phyloP scores from a whole-genome alignment of 2,113 vertebrate species.

The Sclerurus mexicanus region DNA sequence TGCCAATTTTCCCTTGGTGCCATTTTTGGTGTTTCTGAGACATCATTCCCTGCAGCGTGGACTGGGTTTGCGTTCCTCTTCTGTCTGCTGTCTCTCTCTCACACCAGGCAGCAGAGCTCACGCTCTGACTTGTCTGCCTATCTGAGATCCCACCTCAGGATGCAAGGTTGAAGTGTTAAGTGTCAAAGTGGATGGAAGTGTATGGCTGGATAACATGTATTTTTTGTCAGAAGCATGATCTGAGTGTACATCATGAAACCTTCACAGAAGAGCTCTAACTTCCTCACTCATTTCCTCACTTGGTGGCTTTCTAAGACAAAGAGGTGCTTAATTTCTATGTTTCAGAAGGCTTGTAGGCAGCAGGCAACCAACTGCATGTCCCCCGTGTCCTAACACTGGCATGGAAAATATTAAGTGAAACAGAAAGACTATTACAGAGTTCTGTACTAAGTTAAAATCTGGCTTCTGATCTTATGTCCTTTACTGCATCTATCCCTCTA shows the following conservation, averaged over 20 bases:
- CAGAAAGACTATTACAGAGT: not conserved
- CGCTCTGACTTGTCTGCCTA: not conserved
- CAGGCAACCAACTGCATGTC: not conserved
- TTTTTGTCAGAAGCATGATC: not conserved
- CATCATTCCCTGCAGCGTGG: not conserved
- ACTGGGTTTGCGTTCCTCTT: not conserved
- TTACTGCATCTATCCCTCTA: not conserved
- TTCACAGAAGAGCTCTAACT: not conserved
- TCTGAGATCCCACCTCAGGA: not conserved
- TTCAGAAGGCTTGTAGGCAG: not conserved
- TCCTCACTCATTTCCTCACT: not conserved
- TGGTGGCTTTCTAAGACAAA: not conserved
- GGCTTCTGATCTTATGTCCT: not conserved
- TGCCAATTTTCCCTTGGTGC: not conserved
- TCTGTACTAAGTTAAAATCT: not conserved
- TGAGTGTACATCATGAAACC: not conserved
- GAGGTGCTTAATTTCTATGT: not conserved
- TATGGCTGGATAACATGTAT: not conserved
- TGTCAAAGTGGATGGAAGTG: not conserved
- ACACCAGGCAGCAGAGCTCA: not conserved
- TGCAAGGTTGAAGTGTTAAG: not conserved
- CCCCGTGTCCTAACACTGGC: rapidly evolving
- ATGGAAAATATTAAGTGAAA: not conserved
- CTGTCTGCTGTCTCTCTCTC: not conserved
- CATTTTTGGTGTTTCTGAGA: not conserved